Percentiles rank a stretch among this genome's conserved stretches.
Evolutionary conservation across 2,797 vertebrate species (phyloP).

Genomic region (Acestrorhynchus altus): DNA sequence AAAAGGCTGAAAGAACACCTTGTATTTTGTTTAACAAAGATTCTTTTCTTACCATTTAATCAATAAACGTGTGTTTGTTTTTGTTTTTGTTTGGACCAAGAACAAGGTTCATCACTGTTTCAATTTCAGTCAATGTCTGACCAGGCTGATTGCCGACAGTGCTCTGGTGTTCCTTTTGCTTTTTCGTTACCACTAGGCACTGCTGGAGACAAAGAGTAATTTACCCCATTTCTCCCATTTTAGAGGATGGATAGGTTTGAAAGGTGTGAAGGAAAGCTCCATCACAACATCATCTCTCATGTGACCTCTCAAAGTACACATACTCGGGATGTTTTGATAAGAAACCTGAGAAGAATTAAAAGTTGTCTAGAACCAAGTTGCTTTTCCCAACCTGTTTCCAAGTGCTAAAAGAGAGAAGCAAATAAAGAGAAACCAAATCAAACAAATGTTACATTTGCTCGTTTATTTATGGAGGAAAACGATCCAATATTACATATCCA

Average conservation of each 20-base stretch:
- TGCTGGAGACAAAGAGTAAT: not conserved
- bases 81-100: not conserved
- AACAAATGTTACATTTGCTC: too few relatives aligned
- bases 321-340: too few relatives aligned
- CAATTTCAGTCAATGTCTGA: not conserved
- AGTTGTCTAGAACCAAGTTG: not conserved
- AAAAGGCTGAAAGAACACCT: not conserved
- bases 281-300: not conserved
- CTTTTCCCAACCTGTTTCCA: too few relatives aligned
- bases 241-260: not conserved
- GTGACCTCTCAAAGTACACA: too few relatives aligned
- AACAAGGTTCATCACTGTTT: not conserved
- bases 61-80: slow-evolving; percentile 2
- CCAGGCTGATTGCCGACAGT: not conserved
- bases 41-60: not conserved
- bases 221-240: not conserved
- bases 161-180: not conserved
- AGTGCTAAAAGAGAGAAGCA: too few relatives aligned
- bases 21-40: not conserved
- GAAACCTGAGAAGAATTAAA: too few relatives aligned
- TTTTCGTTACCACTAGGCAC: not conserved
- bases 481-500: too few relatives aligned
- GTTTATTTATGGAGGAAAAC: too few relatives aligned
- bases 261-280: not conserved
- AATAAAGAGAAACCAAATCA: too few relatives aligned